These are phyloP conservation scores for Uromys caudimaculatus DNA, from an alignment of 2,797 vertebrate genomes.

Conservation along the genomic window DNA sequence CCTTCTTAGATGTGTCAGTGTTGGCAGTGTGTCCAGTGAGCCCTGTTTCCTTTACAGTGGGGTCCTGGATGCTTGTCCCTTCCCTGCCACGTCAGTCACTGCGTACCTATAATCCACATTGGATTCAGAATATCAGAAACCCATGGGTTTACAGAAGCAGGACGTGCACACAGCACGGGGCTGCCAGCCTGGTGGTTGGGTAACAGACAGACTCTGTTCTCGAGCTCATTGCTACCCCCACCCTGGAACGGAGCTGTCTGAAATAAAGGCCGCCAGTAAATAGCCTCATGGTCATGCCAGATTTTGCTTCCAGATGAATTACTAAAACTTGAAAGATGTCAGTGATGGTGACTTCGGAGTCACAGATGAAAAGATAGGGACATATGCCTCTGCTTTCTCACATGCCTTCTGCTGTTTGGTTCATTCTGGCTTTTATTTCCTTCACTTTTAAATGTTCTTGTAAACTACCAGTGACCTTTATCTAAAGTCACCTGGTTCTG, in stretches of 20 bases:
- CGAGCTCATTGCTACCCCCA: background rate
- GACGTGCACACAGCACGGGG: background rate
- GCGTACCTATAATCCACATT: background rate
- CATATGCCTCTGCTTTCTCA: background rate
- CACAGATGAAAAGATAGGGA: background rate
- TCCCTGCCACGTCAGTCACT: background rate
- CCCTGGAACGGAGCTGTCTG: background rate
- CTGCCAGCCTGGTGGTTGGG: background rate
- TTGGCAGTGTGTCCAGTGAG: background rate
- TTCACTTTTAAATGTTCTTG: background rate
- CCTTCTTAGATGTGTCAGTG: background rate
- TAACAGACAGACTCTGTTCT: background rate
- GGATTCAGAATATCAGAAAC: slow-evolving; percentile 19
- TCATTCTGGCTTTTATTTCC: background rate
- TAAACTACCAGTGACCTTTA: background rate
- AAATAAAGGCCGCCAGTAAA: background rate
- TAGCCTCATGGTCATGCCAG: background rate
- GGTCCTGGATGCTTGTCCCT: background rate
- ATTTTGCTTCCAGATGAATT: slow-evolving; percentile 40
- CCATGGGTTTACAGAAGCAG: background rate
- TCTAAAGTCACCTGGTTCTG: background rate
- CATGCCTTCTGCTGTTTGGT: background rate
- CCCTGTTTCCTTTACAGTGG: background rate
- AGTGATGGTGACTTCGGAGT: background rate
- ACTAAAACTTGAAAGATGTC: slow-evolving; percentile 1